Evolutionary conservation across 53 echinoderm and acorn worm genomes (phyloP), one percentile per base, ranked within the genome.

Genomic region (Paracentrotus lividus): DNA sequence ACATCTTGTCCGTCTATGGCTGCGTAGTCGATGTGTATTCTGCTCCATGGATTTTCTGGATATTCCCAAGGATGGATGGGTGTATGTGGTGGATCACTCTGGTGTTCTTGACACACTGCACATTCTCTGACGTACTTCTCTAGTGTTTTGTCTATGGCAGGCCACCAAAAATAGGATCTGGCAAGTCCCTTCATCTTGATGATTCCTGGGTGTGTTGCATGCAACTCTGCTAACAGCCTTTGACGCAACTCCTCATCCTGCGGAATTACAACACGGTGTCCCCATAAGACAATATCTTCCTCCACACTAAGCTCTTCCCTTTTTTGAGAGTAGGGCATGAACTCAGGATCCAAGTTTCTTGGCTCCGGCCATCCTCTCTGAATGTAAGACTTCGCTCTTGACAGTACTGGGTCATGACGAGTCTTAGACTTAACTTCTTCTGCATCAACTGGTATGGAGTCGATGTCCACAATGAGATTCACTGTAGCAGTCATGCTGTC

Each of bases 41-140:
- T 75, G 16, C 24, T 31, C 95, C 93, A 94, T 14, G 86, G 93
- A 4, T 88, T 92, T 12, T 92, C 94, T 3, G 96, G 96, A 65
- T 92, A 96, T 51, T 96, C 93, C 96, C 96, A 96, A 0, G 94
- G 94, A 64, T 94, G 94, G 26, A 96, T 93, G 8, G 94, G 94
- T 51, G 49, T 42, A 6, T 27, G 21, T 15, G 85, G 56, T 51
- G 94, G 93, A 20, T 67, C 34, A 16, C 91, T 86, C 21, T 95
- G 94, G 49, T 92, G 60, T 60, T 94, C 77, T 21, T 95, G 94
- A 29, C 94, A 96, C 15, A 18, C 47, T 20, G 44, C 36, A 69
- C 94, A 94, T 0, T 49, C 18, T 86, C 54, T 93, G 7, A 84
- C 94, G n/a, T 93, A 59, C 58, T 53, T 18, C 49, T 94, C 93